phyloP scores from a whole-genome alignment of 1,140 invertebrate genomes.

The Mesaphorura yosii region DNA sequence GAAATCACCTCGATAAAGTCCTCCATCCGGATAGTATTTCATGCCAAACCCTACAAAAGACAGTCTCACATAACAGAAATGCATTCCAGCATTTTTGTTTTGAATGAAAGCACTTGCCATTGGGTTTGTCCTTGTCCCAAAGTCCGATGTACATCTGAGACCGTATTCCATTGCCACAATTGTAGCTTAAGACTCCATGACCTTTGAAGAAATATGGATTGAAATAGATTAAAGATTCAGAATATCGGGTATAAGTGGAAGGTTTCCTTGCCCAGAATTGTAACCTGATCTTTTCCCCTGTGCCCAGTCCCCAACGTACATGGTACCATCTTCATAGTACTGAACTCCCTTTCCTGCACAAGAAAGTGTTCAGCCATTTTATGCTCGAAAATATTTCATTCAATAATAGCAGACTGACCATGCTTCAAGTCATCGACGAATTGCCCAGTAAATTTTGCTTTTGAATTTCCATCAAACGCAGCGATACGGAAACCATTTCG shows the following conservation, averaged over 20 bases:
- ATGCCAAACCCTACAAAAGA: conserved; percentile 45
- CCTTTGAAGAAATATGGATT: too few relatives aligned
- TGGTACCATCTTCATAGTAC: conserved; percentile 40
- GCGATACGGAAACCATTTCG: conserved; percentile 20
- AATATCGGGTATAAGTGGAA: too few relatives aligned
- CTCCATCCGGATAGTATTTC: conserved; percentile 44
- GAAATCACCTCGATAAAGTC: conserved; percentile 52
- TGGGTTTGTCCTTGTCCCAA: conserved; percentile 21
- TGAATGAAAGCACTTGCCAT: too few relatives aligned
- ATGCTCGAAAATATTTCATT: background rate
- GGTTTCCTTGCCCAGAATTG: too few relatives aligned
- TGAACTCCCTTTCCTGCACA: conserved; percentile 36
- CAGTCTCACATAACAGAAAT: too few relatives aligned
- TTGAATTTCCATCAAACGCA: conserved; percentile 12
- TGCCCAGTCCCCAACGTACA: conserved; percentile 30
- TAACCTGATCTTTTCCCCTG: conserved; percentile 21
- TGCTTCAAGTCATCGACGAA: conserved; percentile 42
- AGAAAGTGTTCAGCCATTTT: background rate
- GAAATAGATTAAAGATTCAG: too few relatives aligned
- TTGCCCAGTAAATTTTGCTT: conserved; percentile 38
- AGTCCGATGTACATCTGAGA: conserved; percentile 20
- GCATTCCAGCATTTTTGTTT: too few relatives aligned
- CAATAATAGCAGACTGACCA: conserved; percentile 32
- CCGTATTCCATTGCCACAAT: background rate
- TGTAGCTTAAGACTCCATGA: conserved; percentile 17